A percentile compares a stretch with the other conserved stretches of the same genome.
phyloP scores from a whole-genome alignment of 2,113 vertebrate species.

The Catharus bicknelli region DNA sequence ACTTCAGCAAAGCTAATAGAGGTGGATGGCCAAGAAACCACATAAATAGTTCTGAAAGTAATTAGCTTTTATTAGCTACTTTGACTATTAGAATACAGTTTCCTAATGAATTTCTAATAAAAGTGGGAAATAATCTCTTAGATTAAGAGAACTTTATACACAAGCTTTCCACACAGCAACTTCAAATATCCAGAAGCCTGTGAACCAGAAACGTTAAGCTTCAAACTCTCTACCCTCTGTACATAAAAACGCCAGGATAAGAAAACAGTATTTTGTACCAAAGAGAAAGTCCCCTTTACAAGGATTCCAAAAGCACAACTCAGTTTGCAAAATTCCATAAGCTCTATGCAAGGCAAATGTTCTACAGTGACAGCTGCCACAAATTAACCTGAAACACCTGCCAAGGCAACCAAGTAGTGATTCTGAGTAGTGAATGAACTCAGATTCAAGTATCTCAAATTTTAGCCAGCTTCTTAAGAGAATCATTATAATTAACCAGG shows the following conservation, averaged over 20 bases:
- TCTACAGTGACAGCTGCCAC: not conserved
- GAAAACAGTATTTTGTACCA: not conserved
- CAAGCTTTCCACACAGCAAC: not conserved
- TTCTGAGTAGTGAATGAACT: not conserved
- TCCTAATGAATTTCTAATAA: not conserved
- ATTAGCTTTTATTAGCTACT: not conserved
- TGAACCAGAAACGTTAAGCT: not conserved
- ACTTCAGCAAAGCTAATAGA: not conserved
- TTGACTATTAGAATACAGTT: not conserved
- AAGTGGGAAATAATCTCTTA: not conserved
- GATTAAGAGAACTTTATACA: not conserved
- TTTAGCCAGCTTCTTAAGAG: not conserved
- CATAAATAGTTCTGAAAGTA: not conserved
- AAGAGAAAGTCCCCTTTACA: not conserved
- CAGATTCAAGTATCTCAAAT: not conserved
- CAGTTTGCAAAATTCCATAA: not conserved
- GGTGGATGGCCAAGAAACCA: not conserved
- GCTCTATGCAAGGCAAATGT: not conserved
- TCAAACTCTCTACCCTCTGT: not conserved
- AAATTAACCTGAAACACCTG: not conserved
- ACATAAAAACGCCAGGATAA: not conserved
- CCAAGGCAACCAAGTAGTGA: not conserved
- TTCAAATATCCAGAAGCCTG: not conserved
- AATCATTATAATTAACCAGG: not conserved
- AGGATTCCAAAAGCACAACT: not conserved